Evolutionary conservation across 1,140 invertebrate genomes (phyloP).

Genomic region (Psix sp.): DNA sequence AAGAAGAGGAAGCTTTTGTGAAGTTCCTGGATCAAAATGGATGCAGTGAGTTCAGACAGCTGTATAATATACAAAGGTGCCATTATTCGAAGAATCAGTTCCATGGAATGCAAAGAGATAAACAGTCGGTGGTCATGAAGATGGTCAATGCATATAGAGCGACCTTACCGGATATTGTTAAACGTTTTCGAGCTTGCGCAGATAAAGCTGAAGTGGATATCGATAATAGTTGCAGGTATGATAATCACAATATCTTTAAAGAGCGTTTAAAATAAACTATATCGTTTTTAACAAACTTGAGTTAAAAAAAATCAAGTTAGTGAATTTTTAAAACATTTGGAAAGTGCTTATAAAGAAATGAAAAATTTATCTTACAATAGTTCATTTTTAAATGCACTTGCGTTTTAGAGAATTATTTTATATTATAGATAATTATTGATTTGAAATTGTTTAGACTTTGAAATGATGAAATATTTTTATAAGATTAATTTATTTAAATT

Average conservation of each 20-base stretch:
- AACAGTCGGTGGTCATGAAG: slow-evolving; percentile 44
- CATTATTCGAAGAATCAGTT: slow-evolving; percentile 68
- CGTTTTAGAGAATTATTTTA: no score
- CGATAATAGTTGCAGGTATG: slow-evolving; percentile 10
- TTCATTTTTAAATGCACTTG: no score
- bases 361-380: no score
- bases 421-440: no score
- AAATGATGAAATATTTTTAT: no score
- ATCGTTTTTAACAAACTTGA: no score
- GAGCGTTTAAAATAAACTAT: no score
- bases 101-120: slow-evolving; percentile 10
- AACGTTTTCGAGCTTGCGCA: slow-evolving; percentile 55
- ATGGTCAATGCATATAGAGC: slow-evolving; percentile 68
- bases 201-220: slow-evolving; percentile 12
- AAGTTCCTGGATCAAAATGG: slow-evolving; percentile 75
- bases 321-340: no score
- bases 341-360: no score
- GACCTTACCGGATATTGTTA: slow-evolving; percentile 70
- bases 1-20: slow-evolving; percentile 79
- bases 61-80: slow-evolving; percentile 74
- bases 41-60: slow-evolving; percentile 66
- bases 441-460: no score
- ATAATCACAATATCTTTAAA: neutral
- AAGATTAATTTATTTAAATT: no score
- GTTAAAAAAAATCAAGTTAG: no score